Base-by-base conservation (phyloP, 2,888 invertebrate species). In the Capitulum mitella region DNA sequence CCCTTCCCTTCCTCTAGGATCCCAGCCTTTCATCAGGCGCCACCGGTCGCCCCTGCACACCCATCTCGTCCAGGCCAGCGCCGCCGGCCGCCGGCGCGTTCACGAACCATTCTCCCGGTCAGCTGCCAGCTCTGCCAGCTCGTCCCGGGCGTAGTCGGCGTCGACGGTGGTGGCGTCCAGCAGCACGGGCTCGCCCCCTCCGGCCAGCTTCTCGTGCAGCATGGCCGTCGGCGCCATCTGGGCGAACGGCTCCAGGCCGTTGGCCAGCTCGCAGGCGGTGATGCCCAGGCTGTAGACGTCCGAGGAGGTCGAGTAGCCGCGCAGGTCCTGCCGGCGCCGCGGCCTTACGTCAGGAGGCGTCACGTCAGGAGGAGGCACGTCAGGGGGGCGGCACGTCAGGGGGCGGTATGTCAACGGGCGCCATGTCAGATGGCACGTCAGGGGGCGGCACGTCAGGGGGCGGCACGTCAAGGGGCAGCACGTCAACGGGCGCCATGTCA, bases 261-360 rank as follows among this genome's bases (percentile, higher is more conserved):
- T 97, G 70, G 92, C 94, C 79, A 95, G 86, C 86, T 95, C 95
- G 85, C 95, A 96, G 77, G 92, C 89, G 10, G 93, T 89, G 81
- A 97, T 93, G 37, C 97, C 97, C 70, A 96, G 84, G 80, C 96
- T 96, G 85, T 97, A 97, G 26, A 96, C 91, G 86, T 97, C 97
- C 0, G 95, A 93, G 83, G 93, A 29, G 3, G n/a, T 84, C 34
- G 64, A 29, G 64, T 34, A 64, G 64, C 64, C 34, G 34, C 64
- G 34, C 64, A 64, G 64, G 34, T 64, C 34, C 64, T 64, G 64
- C 29, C n/a, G 58, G 61, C 29, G 16, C 82, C 87, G 79, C n/a
- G n/a, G n/a, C n/a, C n/a, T n/a, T n/a, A n/a, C n/a, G n/a, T n/a
- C n/a, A n/a, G n/a, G n/a, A n/a, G n/a, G n/a, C n/a, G n/a, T n/a